Percentiles rank a stretch among this genome's conserved stretches.
Evolutionary conservation across 2,888 invertebrate genomes (phyloP).

Genomic region (Malthinus flaveolus): DNA sequence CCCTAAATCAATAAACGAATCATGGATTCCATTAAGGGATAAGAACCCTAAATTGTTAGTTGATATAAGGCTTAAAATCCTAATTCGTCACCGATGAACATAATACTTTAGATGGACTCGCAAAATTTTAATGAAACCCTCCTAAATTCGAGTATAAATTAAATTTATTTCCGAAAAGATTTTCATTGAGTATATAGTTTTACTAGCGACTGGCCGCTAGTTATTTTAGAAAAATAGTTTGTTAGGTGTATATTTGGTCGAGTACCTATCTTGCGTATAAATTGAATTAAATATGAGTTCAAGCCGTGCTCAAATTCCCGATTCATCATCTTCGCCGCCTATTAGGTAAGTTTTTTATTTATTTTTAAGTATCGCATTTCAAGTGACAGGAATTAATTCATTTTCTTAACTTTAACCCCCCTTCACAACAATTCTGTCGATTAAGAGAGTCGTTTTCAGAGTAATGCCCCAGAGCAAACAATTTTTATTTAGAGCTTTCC

Average conservation of each 20-base stretch:
- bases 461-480: too few species aligned
- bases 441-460: too few species aligned
- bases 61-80: too few species aligned
- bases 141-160: slow-evolving; percentile 11
- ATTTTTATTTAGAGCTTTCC: too few species aligned
- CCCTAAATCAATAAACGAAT: slow-evolving; percentile 15
- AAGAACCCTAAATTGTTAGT: neutral
- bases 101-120: too few species aligned
- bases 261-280: too few species aligned
- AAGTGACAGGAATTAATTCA: neutral
- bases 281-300: slow-evolving; percentile 38
- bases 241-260: too few species aligned
- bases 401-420: neutral
- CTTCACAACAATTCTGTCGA: neutral
- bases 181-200: neutral
- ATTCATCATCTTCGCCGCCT: slow-evolving; percentile 71
- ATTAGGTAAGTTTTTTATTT: slow-evolving; percentile 57
- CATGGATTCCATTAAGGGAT: neutral
- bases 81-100: too few species aligned
- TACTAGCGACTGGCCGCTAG: neutral
- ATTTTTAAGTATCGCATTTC: neutral
- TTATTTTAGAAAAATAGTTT: neutral
- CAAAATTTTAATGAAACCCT: too few species aligned
- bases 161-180: neutral
- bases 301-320: slow-evolving; percentile 65